Evolutionary conservation across 2,888 invertebrate genomes (phyloP).

Genomic region (Cheilosia soror): DNA sequence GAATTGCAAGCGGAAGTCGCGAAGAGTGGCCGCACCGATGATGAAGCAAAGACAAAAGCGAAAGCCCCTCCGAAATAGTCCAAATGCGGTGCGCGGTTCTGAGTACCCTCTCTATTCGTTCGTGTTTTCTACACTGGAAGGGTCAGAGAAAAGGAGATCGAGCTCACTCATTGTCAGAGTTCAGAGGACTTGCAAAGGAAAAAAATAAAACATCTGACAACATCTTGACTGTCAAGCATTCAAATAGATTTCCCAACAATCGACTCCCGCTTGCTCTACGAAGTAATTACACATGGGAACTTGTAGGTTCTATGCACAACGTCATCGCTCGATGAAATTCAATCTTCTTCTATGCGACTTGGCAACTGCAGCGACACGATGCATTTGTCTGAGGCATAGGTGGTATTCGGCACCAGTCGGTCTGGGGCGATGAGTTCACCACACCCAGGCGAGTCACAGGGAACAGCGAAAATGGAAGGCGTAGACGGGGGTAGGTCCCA

Average conservation of each 20-base stretch:
- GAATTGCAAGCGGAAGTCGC: conserved; percentile 75
- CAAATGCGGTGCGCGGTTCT: conserved; percentile 62
- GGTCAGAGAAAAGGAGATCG: conserved; percentile 62
- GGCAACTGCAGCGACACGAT: conserved; percentile 65
- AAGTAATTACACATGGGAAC: conserved; percentile 45
- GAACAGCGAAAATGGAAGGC: conserved; percentile 55
- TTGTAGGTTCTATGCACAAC: conserved; percentile 37
- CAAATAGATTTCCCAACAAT: conserved; percentile 72
- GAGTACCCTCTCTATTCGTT: conserved; percentile 29
- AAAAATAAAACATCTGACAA: conserved; percentile 64
- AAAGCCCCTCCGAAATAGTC: conserved; percentile 56
- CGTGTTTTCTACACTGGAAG: conserved; percentile 40
- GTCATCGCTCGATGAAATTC: conserved; percentile 59
- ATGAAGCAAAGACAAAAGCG: conserved; percentile 67
- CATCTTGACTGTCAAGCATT: conserved; percentile 73
- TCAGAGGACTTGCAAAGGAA: conserved; percentile 25
- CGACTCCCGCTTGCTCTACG: conserved; percentile 59
- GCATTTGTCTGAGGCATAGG: conserved; percentile 55
- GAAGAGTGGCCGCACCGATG: conserved; percentile 70
- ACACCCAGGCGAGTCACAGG: conserved; percentile 48
- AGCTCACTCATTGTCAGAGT: conserved; percentile 52
- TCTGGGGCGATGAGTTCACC: conserved; percentile 54
- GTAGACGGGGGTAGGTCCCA: conserved; percentile 65
- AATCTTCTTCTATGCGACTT: conserved; percentile 52
- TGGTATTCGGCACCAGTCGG: conserved; percentile 65